phyloP scores from a whole-genome alignment of 2,797 vertebrate genomes.

The Brachyalestes nurse region DNA sequence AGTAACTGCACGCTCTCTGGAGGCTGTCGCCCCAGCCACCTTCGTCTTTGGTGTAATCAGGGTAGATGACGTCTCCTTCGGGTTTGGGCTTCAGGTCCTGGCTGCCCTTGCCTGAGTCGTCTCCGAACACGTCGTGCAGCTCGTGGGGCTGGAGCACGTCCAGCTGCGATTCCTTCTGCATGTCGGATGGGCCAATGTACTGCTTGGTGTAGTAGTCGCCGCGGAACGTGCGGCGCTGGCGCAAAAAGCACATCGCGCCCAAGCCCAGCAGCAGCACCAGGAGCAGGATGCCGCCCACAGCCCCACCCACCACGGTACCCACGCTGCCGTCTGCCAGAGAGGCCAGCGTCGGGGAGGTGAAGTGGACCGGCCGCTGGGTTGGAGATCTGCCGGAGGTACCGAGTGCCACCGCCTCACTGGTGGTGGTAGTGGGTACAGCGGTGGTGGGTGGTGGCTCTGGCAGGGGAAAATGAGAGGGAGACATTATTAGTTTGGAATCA shows the following conservation, averaged over 20 bases:
- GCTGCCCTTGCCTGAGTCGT: constrained; percentile 77
- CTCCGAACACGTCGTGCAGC: constrained; percentile 87
- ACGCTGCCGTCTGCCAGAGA: constrained; percentile 84
- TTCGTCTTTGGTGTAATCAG: constrained; percentile 90
- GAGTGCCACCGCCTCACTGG: constrained; percentile 65
- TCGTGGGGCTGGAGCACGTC: constrained; percentile 96
- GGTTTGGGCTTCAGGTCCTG: constrained; percentile 81
- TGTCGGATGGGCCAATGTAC: constrained; percentile 95
- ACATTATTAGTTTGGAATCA: no score
- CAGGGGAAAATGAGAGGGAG: constrained; percentile 47
- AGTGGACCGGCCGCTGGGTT: constrained; percentile 77
- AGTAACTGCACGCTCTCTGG: constrained; percentile 78
- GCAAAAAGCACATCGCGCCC: constrained; percentile 85
- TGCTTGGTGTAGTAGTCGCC: constrained; percentile 99
- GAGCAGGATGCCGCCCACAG: constrained; percentile 90
- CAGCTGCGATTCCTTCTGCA: constrained; percentile 97
- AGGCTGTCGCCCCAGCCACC: constrained; percentile 88
- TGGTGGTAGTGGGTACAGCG: constrained; percentile 84
- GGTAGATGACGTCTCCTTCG: constrained; percentile 85
- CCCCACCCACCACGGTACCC: constrained; percentile 88
- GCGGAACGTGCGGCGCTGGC: constrained; percentile 91
- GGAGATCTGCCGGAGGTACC: constrained; percentile 79
- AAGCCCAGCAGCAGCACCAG: constrained; percentile 87
- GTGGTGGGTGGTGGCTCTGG: constrained; percentile 95
- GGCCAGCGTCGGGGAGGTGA: constrained; percentile 87